A percentile compares a stretch with the other conserved stretches of the same genome.
Evolutionary conservation across 2,888 invertebrate genomes (phyloP).

Genomic region (Pyrgus malvae): DNA sequence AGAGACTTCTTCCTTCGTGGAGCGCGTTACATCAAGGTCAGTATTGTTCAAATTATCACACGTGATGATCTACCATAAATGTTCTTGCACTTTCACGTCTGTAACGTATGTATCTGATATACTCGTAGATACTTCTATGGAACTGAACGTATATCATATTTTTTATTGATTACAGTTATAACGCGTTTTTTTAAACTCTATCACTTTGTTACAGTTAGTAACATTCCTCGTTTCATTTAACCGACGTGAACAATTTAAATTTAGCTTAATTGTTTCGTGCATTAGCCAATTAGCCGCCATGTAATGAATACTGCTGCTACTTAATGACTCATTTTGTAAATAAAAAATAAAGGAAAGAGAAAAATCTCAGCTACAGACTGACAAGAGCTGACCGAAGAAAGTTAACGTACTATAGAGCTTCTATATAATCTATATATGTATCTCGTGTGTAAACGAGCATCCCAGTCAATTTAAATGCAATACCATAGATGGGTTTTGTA

Average conservation of each 20-base stretch:
- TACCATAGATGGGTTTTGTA: constrained; percentile 20
- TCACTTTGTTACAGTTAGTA: constrained; percentile 6
- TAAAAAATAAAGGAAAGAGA: constrained; percentile 3
- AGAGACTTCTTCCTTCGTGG: constrained; percentile 48
- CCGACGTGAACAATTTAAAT: constrained; percentile 3
- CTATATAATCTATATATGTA: too few species aligned
- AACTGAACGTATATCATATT: neutral
- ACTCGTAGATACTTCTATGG: neutral
- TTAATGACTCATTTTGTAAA: neutral
- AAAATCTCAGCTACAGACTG: too few species aligned
- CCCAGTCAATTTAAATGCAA: constrained; percentile 23
- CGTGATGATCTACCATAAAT: constrained; percentile 45
- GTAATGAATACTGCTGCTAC: neutral
- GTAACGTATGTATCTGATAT: constrained; percentile 34
- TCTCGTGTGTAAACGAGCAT: neutral
- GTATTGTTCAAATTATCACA: constrained; percentile 60
- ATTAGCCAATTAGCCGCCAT: constrained; percentile 6
- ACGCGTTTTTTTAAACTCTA: constrained; percentile 5
- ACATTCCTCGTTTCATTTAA: neutral
- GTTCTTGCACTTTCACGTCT: constrained; percentile 52
- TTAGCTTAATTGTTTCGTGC: constrained; percentile 22
- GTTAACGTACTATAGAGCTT: neutral
- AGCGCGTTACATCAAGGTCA: constrained; percentile 51
- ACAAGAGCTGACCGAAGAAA: too few species aligned
- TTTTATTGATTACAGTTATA: constrained; percentile 22